A percentile compares a stretch with the other conserved stretches of the same genome.
Evolutionary conservation across 2,113 vertebrate species (phyloP).

Genomic region (Girardinichthys multiradiatus): DNA sequence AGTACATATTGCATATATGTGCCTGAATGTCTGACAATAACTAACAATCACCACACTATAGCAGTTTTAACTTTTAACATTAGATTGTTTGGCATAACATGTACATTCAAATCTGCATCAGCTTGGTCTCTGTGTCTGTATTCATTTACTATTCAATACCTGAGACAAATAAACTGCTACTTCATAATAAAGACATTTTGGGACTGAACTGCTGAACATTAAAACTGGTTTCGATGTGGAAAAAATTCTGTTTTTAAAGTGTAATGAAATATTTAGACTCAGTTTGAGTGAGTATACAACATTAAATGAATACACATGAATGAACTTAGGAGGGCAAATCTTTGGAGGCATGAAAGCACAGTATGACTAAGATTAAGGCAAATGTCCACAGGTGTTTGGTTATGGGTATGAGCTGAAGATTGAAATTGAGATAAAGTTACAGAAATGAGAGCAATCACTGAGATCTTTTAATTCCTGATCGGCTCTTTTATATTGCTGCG

Average conservation of each 20-base stretch:
- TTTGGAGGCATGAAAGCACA: not conserved
- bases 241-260: constrained; percentile 16
- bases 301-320: not conserved
- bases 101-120: constrained; percentile 8
- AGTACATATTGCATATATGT: constrained; percentile 29
- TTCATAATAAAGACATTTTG: constrained; percentile 27
- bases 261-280: constrained; percentile 8
- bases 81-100: constrained; percentile 32
- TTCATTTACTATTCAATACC: constrained; percentile 5
- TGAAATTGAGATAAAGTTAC: not conserved
- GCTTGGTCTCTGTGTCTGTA: constrained; percentile 7
- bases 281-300: not conserved
- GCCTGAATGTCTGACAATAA: constrained; percentile 28
- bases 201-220: constrained; percentile 20
- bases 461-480: no score
- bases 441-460: no score
- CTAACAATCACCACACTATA: constrained; percentile 32
- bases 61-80: constrained; percentile 14
- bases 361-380: not conserved
- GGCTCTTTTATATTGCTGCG: no score
- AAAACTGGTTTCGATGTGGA: constrained; percentile 21
- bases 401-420: not conserved
- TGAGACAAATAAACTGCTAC: constrained; percentile 2
- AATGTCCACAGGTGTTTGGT: not conserved
- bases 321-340: not conserved